Conservation (phyloP, 2,113 vertebrate genomes). For the Vombatus ursinus region DNA sequence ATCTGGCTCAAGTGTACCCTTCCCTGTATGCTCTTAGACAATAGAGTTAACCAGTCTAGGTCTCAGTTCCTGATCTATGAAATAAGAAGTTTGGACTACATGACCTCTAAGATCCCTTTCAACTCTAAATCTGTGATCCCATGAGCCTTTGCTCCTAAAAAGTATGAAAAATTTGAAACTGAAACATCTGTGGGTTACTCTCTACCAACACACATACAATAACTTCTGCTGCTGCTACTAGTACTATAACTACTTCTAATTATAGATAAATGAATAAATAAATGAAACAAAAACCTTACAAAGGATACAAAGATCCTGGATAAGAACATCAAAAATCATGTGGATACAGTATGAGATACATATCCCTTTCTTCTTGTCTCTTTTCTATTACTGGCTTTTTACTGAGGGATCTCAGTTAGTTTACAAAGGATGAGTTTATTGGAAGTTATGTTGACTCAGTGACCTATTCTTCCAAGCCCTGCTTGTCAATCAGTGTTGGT, state of each 20-base stretch:
- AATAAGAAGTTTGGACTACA: neutral
- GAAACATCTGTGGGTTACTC: neutral
- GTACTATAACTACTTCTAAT: neutral
- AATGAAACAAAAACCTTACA: neutral
- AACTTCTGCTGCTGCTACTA: neutral
- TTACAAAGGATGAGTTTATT: neutral
- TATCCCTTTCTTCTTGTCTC: neutral
- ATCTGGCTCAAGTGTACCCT: neutral
- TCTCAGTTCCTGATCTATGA: neutral
- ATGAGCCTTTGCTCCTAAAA: neutral
- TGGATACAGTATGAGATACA: too few relatives aligned
- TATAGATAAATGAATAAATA: neutral
- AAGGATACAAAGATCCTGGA: neutral
- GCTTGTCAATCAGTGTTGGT: neutral
- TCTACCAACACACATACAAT: neutral
- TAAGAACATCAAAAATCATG: neutral
- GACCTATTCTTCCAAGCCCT: neutral
- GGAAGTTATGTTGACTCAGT: neutral
- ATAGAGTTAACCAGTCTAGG: neutral
- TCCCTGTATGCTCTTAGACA: neutral
- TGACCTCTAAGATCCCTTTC: neutral
- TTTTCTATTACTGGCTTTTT: neutral
- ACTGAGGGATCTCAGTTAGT: neutral
- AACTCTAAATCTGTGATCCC: neutral
- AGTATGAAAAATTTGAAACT: neutral